Base-by-base conservation (phyloP, 2,888 invertebrate species). In the Caenorhabditis virilis region DNA sequence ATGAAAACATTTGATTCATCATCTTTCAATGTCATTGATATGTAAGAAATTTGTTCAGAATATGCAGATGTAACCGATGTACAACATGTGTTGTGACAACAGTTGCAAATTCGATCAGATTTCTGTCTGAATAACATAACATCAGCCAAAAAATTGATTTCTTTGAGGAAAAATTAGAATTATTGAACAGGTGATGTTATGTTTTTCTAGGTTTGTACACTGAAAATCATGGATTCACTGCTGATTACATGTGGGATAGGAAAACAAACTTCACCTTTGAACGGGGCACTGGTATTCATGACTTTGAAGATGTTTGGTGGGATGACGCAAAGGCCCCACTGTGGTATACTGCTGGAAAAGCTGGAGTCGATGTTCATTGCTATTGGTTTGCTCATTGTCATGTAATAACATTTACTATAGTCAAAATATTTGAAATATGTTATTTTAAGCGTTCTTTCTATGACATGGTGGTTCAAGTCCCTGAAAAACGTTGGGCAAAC, bases 341-440 rank as follows among this genome's bases (percentile, higher is more conserved):
- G 35, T 82, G 82, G 81, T 82, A 82, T 66, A 77, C 80, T 2
- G 82, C 79, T 23, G 82, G 80, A 35, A 82, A 79, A 54, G 74
- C 73, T 27, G 61, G 67, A 11, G 77, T 80, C 35, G 79, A 82
- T 54, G 78, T 82, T 30, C 75, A 79, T 51, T 82, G 82, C 59
- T 82, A 79, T 52, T 80, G 78, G 78, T 82, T 79, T 46, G 74
- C 76, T 26, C 75, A 73, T 48, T 82, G 82, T 48, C 80, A 82
- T 61, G 82, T 82, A 50, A 46, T 9, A 15, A 41, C 6, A 41
- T 11, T 20, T 9, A 13, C 13, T 13, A 30, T 18, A 16, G 18
- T 4, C 9, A 2, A 16, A 23, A 23, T 23, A 2, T 16, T 27
- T 13, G 15, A 35, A 38, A 22, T 22, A 11, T 26, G 16, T 36